Conservation (phyloP, 2,888 invertebrate species). For the Spicauda simplicius region DNA sequence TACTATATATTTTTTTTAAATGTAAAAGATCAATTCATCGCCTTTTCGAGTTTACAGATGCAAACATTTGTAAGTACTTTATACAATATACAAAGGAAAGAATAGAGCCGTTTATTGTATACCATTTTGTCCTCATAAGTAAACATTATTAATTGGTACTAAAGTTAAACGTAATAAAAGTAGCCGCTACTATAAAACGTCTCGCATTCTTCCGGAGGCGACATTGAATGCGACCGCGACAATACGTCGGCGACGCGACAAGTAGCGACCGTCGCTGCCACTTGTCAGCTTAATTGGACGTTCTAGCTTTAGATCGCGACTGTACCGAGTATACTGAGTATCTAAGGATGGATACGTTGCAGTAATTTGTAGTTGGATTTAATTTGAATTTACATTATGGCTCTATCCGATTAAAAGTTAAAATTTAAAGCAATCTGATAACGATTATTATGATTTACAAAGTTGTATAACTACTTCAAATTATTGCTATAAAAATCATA, state of each 20-base stretch:
- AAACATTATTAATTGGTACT: slow-evolving; percentile 1
- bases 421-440: too few relatives aligned
- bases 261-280: slow-evolving; percentile 43
- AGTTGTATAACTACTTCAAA: too few relatives aligned
- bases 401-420: too few relatives aligned
- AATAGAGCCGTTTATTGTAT: too few relatives aligned
- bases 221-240: slow-evolving; percentile 66
- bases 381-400: not conserved
- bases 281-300: slow-evolving; percentile 11
- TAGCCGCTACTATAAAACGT: slow-evolving; percentile 34
- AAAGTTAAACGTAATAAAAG: slow-evolving; percentile 1
- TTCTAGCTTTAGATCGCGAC: not conserved
- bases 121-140: too few relatives aligned
- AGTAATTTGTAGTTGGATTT: not conserved
- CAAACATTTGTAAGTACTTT: too few relatives aligned
- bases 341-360: not conserved
- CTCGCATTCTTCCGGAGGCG: slow-evolving; percentile 49
- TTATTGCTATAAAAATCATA: too few relatives aligned
- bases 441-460: too few relatives aligned
- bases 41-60: too few relatives aligned
- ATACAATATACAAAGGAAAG: too few relatives aligned
- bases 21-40: too few relatives aligned
- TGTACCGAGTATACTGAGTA: slow-evolving; percentile 30
- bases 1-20: too few relatives aligned
- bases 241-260: slow-evolving; percentile 65